A percentile compares a stretch with the other conserved stretches of the same genome.
Conservation (phyloP, 2,113 vertebrate species). For the Perognathus longimembris region DNA sequence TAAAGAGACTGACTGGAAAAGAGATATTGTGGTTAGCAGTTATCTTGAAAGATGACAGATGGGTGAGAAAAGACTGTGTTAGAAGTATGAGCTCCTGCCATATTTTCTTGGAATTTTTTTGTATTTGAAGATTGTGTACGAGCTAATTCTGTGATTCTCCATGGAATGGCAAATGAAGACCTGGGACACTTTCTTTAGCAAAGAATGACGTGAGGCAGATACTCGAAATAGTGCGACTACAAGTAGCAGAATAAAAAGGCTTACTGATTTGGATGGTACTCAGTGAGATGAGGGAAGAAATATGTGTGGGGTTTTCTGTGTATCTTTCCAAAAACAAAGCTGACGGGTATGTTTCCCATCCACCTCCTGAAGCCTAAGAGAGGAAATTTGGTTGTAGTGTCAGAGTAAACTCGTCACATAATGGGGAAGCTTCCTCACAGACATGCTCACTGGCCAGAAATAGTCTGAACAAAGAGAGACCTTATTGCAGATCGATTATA, state of each 20-base stretch:
- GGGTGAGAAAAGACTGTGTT: neutral
- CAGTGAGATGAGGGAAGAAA: neutral
- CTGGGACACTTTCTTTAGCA: neutral
- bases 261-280: neutral
- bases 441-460: conserved; percentile 8
- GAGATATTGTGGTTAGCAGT: conserved; percentile 21
- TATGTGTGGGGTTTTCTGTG: neutral
- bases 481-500: neutral
- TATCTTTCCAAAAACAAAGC: neutral
- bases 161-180: conserved; percentile 7
- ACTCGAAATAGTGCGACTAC: neutral
- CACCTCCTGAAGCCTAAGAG: neutral
- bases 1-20: conserved; percentile 12
- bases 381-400: neutral
- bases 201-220: neutral
- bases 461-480: neutral
- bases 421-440: neutral
- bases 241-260: neutral
- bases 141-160: conserved; percentile 24
- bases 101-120: neutral
- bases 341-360: neutral
- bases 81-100: neutral
- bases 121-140: neutral
- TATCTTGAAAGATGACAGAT: conserved; percentile 66
- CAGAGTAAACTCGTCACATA: conserved; percentile 22